phyloP scores from a whole-genome alignment of 2,888 invertebrate genomes.

The Hyposoter didymator region DNA sequence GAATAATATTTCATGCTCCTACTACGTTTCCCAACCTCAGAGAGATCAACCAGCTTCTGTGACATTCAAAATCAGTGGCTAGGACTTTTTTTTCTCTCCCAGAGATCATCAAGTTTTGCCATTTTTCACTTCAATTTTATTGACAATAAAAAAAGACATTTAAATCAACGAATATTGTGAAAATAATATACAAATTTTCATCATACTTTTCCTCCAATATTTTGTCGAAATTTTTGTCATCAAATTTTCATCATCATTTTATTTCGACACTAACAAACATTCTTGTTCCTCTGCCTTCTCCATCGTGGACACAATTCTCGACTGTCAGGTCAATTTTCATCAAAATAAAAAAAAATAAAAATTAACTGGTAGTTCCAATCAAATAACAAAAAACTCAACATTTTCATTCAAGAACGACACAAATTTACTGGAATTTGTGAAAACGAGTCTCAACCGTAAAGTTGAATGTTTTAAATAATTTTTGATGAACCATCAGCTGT shows the following conservation, averaged over 20 bases:
- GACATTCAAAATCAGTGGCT: constrained; percentile 1
- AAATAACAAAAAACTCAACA: no score
- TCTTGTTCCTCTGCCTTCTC: no score
- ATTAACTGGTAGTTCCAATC: no score
- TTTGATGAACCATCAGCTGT: background rate
- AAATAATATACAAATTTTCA: background rate
- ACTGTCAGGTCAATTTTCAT: no score
- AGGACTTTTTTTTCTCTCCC: background rate
- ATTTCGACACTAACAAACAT: no score
- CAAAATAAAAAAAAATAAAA: no score
- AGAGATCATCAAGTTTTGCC: background rate
- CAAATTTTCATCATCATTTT: background rate
- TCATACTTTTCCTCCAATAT: background rate
- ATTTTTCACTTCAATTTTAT: background rate
- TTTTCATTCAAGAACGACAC: no score
- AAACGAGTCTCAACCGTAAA: background rate
- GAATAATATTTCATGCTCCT: constrained; percentile 8
- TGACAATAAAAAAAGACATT: background rate
- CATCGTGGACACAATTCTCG: background rate
- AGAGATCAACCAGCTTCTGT: background rate
- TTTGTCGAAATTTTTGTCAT: background rate
- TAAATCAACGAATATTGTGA: background rate
- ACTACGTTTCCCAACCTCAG: background rate
- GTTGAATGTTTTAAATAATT: background rate
- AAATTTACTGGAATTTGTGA: background rate